Percentiles rank a stretch among this genome's conserved stretches.
Evolutionary conservation across 2,888 invertebrate genomes (phyloP).

Genomic region (Drosophila tanythrix): DNA sequence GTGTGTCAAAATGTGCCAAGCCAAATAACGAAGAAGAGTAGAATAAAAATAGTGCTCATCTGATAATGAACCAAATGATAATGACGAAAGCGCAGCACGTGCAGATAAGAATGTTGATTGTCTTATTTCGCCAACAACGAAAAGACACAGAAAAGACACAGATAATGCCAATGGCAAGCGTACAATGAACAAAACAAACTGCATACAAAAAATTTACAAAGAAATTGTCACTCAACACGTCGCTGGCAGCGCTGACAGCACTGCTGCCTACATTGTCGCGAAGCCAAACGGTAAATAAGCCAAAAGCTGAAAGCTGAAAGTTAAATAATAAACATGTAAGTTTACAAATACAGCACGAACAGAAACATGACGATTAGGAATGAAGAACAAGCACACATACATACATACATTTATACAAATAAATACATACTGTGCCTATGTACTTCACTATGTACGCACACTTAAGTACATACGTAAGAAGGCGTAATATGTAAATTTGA

Average conservation of each 20-base stretch:
- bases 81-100: conserved; percentile 27
- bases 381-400: not conserved
- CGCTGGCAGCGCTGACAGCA: conserved; percentile 14
- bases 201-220: conserved; percentile 43
- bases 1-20: conserved; percentile 66
- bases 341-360: conserved; percentile 28
- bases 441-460: not conserved
- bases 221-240: conserved; percentile 42
- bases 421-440: not conserved
- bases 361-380: conserved; percentile 29
- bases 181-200: conserved; percentile 43
- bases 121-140: not conserved
- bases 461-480: conserved; percentile 4
- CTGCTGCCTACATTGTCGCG: conserved; percentile 21
- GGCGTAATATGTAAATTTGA: conserved; percentile 34
- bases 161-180: conserved; percentile 10
- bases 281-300: conserved; percentile 34
- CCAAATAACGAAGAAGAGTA: conserved; percentile 7
- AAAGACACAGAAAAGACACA: conserved; percentile 1
- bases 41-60: conserved; percentile 22
- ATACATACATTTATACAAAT: not conserved
- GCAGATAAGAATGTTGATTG: conserved; percentile 22
- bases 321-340: conserved; percentile 58
- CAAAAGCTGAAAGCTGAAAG: conserved; percentile 10
- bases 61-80: conserved; percentile 23